Percentiles rank a stretch among this genome's conserved stretches.
Evolutionary conservation across 2,888 invertebrate species (phyloP).

Genomic region (Synanthedon myopaeformis): DNA sequence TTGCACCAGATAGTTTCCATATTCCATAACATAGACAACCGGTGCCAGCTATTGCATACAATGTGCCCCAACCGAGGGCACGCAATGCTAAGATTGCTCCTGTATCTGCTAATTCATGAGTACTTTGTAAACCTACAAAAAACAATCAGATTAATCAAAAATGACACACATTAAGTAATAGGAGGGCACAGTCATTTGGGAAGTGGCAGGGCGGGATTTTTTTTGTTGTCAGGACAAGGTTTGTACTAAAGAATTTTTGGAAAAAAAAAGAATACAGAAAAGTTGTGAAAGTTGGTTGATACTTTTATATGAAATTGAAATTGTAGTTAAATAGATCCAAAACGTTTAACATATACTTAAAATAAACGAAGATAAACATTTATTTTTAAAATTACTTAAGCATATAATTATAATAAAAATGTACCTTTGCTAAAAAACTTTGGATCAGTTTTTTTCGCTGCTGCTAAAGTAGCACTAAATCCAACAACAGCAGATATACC

Average conservation of each 20-base stretch:
- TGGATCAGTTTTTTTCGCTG: slow-evolving; percentile 84
- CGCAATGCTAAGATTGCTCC: slow-evolving; percentile 84
- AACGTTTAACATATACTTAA: too few species aligned
- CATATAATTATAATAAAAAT: too few species aligned
- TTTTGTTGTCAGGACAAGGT: too few species aligned
- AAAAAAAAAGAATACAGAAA: too few species aligned
- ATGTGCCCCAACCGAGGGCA: slow-evolving; percentile 89
- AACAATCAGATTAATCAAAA: not conserved
- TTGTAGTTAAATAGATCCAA: too few species aligned
- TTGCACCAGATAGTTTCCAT: slow-evolving; percentile 91
- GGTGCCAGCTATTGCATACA: slow-evolving; percentile 89
- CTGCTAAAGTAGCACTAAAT: slow-evolving; percentile 82
- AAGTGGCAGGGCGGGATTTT: too few species aligned
- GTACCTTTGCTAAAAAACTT: slow-evolving; percentile 79
- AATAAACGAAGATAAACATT: too few species aligned
- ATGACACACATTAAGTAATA: too few species aligned
- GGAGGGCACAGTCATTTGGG: too few species aligned
- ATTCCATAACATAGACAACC: slow-evolving; percentile 83
- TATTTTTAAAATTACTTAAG: not conserved
- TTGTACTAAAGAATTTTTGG: too few species aligned
- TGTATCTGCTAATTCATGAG: slow-evolving; percentile 76
- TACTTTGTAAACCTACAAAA: slow-evolving; percentile 64
- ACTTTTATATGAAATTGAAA: too few species aligned
- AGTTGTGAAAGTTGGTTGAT: too few species aligned
- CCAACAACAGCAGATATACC: slow-evolving; percentile 85